phyloP scores from a whole-genome alignment of 2,888 invertebrate species.

The Altica lythri region DNA sequence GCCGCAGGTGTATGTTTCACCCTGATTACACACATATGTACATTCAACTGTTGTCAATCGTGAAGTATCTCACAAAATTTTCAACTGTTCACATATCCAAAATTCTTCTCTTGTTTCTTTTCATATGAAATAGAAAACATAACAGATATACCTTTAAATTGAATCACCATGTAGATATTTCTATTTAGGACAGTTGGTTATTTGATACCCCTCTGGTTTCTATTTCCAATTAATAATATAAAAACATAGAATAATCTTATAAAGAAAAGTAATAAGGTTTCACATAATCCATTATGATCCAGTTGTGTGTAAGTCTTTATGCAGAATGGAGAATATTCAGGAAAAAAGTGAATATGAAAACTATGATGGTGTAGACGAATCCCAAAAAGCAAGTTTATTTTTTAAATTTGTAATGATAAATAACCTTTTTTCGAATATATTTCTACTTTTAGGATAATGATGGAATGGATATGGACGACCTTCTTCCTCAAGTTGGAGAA shows the following conservation, averaged over 20 bases:
- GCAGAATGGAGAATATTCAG: constrained; percentile 10
- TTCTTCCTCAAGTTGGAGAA: constrained; percentile 84
- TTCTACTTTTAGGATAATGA: constrained; percentile 53
- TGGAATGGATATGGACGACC: constrained; percentile 79
- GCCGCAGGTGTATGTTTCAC: too few species aligned
- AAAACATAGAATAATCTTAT: constrained; percentile 17
- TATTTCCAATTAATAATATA: not conserved
- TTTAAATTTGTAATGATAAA: not conserved
- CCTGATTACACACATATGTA: too few species aligned
- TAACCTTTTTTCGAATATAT: not conserved
- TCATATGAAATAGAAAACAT: too few species aligned
- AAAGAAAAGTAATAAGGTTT: constrained; percentile 11
- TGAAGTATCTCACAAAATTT: too few species aligned
- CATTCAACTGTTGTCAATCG: too few species aligned
- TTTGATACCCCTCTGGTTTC: not conserved
- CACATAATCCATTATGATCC: constrained; percentile 17
- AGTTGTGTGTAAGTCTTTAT: constrained; percentile 1
- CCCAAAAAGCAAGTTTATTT: constrained; percentile 3
- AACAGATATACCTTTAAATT: too few species aligned
- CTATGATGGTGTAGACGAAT: not conserved
- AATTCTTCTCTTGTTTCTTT: too few species aligned
- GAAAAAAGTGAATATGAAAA: constrained; percentile 16
- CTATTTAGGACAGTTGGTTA: too few species aligned
- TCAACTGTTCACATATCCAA: too few species aligned
- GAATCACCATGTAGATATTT: too few species aligned